Percentiles rank a stretch among this genome's conserved stretches.
Evolutionary conservation across 2,113 vertebrate species (phyloP).

Genomic region (Lepus americanus): DNA sequence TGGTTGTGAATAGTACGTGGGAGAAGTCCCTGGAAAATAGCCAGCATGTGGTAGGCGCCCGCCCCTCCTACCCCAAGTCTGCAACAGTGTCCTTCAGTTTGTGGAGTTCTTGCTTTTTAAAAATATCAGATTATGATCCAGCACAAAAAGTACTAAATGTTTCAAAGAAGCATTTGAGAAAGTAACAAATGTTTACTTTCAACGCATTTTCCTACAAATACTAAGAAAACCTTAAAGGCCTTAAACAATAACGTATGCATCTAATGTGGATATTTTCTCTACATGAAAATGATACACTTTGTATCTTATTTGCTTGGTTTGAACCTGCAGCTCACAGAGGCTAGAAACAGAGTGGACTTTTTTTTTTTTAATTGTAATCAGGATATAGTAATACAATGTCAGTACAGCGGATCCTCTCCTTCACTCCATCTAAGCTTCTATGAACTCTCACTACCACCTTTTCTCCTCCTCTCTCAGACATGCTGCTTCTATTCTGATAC

Average conservation of each 20-base stretch:
- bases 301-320: conserved; percentile 46
- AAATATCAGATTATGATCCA: conserved; percentile 67
- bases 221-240: conserved; percentile 73
- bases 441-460: background rate
- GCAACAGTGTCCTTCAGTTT: conserved; percentile 35
- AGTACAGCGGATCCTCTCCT: background rate
- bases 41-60: background rate
- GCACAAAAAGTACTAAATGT: conserved; percentile 66
- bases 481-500: background rate
- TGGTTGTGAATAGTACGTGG: conserved; percentile 28
- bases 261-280: conserved; percentile 63
- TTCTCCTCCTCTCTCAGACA: background rate
- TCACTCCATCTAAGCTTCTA: background rate
- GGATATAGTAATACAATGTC: background rate
- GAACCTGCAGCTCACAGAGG: conserved; percentile 13
- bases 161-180: conserved; percentile 72
- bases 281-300: conserved; percentile 57
- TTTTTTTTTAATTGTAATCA: background rate
- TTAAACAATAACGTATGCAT: conserved; percentile 66
- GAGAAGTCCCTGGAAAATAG: background rate
- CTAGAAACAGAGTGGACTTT: conserved; percentile 7
- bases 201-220: conserved; percentile 69
- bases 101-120: conserved; percentile 53
- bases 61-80: background rate
- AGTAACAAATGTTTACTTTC: conserved; percentile 73